phyloP scores from a whole-genome alignment of 2,888 invertebrate species.

The Deilephila porcellus region DNA sequence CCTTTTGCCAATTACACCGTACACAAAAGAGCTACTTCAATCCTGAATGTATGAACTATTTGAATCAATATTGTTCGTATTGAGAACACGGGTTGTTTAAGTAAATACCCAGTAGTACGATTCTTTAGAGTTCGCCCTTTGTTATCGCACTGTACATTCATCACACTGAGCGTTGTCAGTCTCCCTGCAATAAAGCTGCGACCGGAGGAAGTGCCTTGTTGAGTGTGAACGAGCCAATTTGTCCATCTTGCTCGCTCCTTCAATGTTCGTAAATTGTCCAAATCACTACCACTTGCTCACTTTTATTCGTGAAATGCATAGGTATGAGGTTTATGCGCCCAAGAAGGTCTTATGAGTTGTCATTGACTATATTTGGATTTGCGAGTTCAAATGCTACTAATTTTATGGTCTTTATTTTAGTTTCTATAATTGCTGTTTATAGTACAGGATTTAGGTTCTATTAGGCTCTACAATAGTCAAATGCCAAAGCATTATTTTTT shows the following conservation, averaged over 20 bases:
- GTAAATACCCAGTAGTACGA: no score
- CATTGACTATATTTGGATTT: not conserved
- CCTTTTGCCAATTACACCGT: no score
- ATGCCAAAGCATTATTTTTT: no score
- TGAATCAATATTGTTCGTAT: no score
- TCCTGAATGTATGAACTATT: no score
- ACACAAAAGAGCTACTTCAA: no score
- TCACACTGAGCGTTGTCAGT: slow-evolving; percentile 35
- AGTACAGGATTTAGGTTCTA: no score
- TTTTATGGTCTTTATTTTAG: not conserved
- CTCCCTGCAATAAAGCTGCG: slow-evolving; percentile 41
- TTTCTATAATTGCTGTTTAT: not conserved
- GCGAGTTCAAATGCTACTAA: not conserved
- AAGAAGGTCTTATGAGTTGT: not conserved
- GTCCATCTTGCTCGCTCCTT: slow-evolving; percentile 47
- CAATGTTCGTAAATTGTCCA: slow-evolving; percentile 45
- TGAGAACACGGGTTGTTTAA: no score
- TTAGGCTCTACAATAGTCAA: no score
- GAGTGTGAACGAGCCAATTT: slow-evolving; percentile 68
- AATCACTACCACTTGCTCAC: slow-evolving; percentile 36
- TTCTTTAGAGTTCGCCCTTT: not conserved
- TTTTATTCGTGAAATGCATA: slow-evolving; percentile 8
- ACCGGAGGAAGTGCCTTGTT: slow-evolving; percentile 64
- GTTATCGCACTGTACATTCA: not conserved
- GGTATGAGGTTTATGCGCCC: not conserved